Percentiles rank a stretch among this genome's conserved stretches.
Conservation (phyloP, 2,888 invertebrate genomes). For the Homarus gammarus region DNA sequence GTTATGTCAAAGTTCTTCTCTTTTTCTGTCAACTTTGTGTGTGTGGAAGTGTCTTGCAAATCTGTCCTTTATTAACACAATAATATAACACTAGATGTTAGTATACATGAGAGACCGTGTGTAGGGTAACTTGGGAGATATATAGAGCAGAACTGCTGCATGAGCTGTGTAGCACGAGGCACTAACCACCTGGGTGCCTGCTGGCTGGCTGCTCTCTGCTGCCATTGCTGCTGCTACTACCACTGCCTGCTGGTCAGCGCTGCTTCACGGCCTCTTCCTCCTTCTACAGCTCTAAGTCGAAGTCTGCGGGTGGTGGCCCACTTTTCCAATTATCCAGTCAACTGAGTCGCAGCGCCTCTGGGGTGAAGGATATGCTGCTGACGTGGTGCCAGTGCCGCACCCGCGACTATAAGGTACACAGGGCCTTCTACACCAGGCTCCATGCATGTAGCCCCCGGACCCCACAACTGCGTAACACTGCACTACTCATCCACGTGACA, state of each 20-base stretch:
- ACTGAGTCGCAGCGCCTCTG: conserved; percentile 93
- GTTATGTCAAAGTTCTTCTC: conserved; percentile 22
- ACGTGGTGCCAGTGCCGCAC: conserved; percentile 99
- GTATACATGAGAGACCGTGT: conserved; percentile 7
- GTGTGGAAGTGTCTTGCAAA: conserved; percentile 3
- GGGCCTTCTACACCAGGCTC: conserved; percentile 21
- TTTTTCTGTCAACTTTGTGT: conserved; percentile 26
- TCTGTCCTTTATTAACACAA: conserved; percentile 31
- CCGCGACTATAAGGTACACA: conserved; percentile 94
- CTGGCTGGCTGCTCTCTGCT: conserved; percentile 53
- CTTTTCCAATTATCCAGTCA: conserved; percentile 94
- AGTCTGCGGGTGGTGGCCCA: conserved; percentile 81
- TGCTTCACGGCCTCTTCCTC: conserved; percentile 64
- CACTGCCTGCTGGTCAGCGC: conserved; percentile 48
- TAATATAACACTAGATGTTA: conserved; percentile 41
- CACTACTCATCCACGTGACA: conserved; percentile 35
- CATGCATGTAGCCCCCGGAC: conserved; percentile 44
- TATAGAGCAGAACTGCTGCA: conserved; percentile 54
- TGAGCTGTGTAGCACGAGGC: conserved; percentile 54
- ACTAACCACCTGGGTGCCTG: conserved; percentile 56
- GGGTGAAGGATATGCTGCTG: conserved; percentile 96
- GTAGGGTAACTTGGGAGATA: conserved; percentile 24
- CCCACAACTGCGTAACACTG: conserved; percentile 32
- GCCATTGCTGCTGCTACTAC: conserved; percentile 52
- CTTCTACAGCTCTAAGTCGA: conserved; percentile 63